A percentile compares a stretch with the other conserved stretches of the same genome.
phyloP scores from a whole-genome alignment of 2,888 invertebrate species.

The Marasmarcha lunaedactyla region DNA sequence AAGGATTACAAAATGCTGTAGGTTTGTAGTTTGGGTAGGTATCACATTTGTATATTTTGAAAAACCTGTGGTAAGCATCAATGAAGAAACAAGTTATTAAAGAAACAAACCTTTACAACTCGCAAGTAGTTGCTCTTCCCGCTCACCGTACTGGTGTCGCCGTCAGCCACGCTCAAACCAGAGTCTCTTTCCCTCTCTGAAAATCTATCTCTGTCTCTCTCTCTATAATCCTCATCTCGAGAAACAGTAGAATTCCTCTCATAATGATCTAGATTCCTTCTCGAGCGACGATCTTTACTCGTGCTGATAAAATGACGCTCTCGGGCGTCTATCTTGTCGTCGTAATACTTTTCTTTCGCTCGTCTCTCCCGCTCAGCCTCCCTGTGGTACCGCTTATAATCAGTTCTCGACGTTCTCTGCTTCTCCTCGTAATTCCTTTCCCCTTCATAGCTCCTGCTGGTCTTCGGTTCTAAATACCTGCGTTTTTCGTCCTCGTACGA shows the following conservation, averaged over 20 bases:
- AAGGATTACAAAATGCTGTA: too few species aligned
- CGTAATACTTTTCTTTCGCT: slow-evolving; percentile 28
- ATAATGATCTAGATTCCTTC: slow-evolving; percentile 32
- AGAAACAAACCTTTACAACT: slow-evolving; percentile 58
- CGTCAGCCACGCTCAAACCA: slow-evolving; percentile 51
- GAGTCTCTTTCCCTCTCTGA: slow-evolving; percentile 55
- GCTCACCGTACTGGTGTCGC: slow-evolving; percentile 48
- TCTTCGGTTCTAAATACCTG: slow-evolving; percentile 35
- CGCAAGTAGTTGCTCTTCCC: slow-evolving; percentile 49
- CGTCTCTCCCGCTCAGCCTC: slow-evolving; percentile 15
- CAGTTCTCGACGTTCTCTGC: slow-evolving; percentile 37
- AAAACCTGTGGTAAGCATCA: too few species aligned
- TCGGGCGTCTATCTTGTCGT: slow-evolving; percentile 26
- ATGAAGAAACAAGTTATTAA: too few species aligned
- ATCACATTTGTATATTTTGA: too few species aligned
- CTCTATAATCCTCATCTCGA: slow-evolving; percentile 42
- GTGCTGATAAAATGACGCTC: slow-evolving; percentile 15
- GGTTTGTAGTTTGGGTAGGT: too few species aligned
- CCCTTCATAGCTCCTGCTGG: slow-evolving; percentile 46
- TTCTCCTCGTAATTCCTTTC: slow-evolving; percentile 31
- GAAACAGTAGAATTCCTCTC: slow-evolving; percentile 43
- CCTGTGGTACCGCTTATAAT: slow-evolving; percentile 28
- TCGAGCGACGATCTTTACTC: slow-evolving; percentile 28
- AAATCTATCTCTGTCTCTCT: slow-evolving; percentile 36
- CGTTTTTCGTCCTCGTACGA: slow-evolving; percentile 33